Evolutionary conservation across 35 echinoderm and acorn worm genomes (phyloP), one percentile per base, ranked within the genome.

Genomic region (Ophiothrix spiculata): DNA sequence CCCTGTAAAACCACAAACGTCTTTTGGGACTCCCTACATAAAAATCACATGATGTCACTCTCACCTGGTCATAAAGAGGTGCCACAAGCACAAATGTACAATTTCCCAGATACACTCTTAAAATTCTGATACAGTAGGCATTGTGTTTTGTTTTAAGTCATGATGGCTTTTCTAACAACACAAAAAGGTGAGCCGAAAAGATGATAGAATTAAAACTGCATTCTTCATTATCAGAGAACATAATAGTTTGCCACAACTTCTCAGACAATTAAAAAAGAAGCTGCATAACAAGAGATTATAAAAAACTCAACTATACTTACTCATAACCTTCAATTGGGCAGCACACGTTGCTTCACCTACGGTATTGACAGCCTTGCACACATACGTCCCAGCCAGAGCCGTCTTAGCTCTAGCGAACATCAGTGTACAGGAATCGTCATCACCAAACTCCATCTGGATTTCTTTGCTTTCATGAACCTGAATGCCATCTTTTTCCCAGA

Each of bases 401-500:
- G 39, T 38, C 77, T 92, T 73, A 6, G 83, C 83, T 8, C 63
- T 74, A 37, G 86, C 86, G 33, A 99, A 90, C 19, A 80, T 80
- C 37, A 99, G 89, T 6, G 83, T 91, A 60, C 91, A 94, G 21
- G 89, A 69, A 42, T 90, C 96, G 33, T 92, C 96, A 21, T 94
- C 92, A 36, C 82, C 86, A 80, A 83, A 99, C 45, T 99, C 96
- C 89, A 99, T 91, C 28, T 83, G 56, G 35, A 88, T 84, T 6
- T 94, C 88, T 21, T 46, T 36, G 25, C 69, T 84, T 28, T 91
- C 86, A 21, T 75, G 49, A 11, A 99, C 45, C 56, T 83, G 86
- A 32, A 78, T 39, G 38, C 82, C 92, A 45, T 99, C 92, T 82
- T 91, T 98, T 73, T 88, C 39, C 96, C 96, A 99, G 31, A 88